Percentiles rank a stretch among this genome's conserved stretches.
Conservation (phyloP, 2,797 vertebrate species). For the Sphenopsis melanotis region DNA sequence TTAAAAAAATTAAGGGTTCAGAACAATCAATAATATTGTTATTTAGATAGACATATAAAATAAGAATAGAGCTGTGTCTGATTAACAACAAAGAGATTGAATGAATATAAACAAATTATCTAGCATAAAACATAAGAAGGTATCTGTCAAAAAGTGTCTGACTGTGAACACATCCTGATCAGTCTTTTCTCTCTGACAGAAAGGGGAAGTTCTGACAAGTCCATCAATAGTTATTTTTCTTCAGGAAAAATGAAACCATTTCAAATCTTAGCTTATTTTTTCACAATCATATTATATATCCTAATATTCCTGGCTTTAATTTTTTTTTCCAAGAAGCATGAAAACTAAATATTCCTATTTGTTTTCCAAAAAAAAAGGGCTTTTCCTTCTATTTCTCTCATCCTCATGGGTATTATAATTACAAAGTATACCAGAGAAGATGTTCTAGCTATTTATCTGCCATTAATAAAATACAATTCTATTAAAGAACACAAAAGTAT, state of each 20-base stretch:
- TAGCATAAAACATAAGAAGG: not conserved
- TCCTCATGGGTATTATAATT: not conserved
- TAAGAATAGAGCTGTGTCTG: not conserved
- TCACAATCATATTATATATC: not conserved
- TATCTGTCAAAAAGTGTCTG: accelerated
- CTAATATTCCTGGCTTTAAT: not conserved
- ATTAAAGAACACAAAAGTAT: not conserved
- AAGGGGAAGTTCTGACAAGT: not conserved
- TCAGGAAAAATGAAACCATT: not conserved
- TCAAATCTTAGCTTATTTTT: not conserved
- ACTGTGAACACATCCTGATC: not conserved
- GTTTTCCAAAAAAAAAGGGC: accelerated
- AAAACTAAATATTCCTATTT: not conserved
- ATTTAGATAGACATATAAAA: not conserved
- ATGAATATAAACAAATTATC: not conserved
- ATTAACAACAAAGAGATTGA: not conserved
- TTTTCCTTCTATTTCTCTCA: not conserved
- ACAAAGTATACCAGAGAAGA: not conserved
- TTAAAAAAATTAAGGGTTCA: not conserved
- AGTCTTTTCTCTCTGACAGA: not conserved
- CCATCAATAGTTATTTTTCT: not conserved
- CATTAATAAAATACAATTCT: not conserved
- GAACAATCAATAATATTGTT: not conserved
- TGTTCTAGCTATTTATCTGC: not conserved
- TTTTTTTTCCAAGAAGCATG: not conserved